Conservation (phyloP, 2,113 vertebrate genomes). For the Pituophis catenifer region DNA sequence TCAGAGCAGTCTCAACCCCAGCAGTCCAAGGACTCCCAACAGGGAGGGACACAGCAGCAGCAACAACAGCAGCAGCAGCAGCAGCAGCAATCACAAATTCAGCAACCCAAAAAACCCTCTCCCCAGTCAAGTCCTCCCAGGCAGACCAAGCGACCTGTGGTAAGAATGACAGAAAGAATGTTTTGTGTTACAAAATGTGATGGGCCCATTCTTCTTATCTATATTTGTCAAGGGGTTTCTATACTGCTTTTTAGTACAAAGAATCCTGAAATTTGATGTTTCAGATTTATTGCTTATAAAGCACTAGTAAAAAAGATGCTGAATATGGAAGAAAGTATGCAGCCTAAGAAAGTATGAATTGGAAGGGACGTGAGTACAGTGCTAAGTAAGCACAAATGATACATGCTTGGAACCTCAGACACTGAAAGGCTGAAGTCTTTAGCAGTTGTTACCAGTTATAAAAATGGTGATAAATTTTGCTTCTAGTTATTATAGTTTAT, state of each 20-base stretch:
- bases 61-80: constrained; percentile 57
- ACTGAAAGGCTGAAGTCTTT: background rate
- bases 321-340: background rate
- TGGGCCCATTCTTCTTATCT: background rate
- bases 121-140: constrained; percentile 91
- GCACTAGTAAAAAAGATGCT: too few relatives aligned
- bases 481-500: background rate
- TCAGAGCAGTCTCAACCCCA: constrained; percentile 66
- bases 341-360: background rate
- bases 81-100: constrained; percentile 70
- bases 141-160: constrained; percentile 85
- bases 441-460: background rate
- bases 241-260: background rate
- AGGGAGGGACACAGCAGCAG: constrained; percentile 56
- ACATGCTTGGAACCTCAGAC: background rate
- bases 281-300: background rate
- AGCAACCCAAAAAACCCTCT: constrained; percentile 85
- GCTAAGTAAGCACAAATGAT: background rate
- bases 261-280: background rate
- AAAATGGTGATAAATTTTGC: background rate
- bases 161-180: constrained; percentile 63
- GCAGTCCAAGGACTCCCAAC: constrained; percentile 69
- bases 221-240: background rate
- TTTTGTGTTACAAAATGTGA: constrained; percentile 21
- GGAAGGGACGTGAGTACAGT: background rate